These are phyloP conservation scores for Darevskia mixta DNA, from an alignment of 2,797 vertebrate species.

Conservation along the genomic window DNA sequence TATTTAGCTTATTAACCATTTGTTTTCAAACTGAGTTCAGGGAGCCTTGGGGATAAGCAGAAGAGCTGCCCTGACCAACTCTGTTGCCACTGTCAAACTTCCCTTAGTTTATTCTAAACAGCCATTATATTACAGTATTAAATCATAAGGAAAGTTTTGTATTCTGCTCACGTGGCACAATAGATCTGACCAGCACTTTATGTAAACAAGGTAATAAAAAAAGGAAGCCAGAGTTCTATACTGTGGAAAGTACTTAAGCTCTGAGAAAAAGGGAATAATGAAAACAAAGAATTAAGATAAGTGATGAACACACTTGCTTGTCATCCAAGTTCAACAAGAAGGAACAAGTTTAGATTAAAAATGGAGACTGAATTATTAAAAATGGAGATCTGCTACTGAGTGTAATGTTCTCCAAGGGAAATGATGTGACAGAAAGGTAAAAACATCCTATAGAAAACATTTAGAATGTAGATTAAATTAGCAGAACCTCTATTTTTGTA, in stretches of 20 bases:
- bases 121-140: background rate
- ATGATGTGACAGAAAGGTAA: background rate
- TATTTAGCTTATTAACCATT: background rate
- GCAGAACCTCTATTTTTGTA: background rate
- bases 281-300: no score
- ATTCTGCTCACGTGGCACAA: background rate
- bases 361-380: background rate
- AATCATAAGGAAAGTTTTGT: background rate
- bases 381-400: background rate
- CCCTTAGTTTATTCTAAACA: background rate
- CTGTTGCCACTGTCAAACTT: background rate
- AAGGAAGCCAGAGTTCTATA: background rate
- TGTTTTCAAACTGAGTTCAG: background rate
- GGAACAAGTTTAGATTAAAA: background rate
- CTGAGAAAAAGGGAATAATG: background rate
- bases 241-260: background rate
- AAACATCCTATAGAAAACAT: background rate
- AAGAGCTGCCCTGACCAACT: background rate
- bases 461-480: background rate
- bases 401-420: background rate
- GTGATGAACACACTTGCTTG: background rate
- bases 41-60: background rate
- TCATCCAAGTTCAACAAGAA: background rate
- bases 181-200: background rate
- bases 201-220: background rate